Evolutionary conservation across 2,888 invertebrate species (phyloP).

Genomic region (Nowickia ferox): DNA sequence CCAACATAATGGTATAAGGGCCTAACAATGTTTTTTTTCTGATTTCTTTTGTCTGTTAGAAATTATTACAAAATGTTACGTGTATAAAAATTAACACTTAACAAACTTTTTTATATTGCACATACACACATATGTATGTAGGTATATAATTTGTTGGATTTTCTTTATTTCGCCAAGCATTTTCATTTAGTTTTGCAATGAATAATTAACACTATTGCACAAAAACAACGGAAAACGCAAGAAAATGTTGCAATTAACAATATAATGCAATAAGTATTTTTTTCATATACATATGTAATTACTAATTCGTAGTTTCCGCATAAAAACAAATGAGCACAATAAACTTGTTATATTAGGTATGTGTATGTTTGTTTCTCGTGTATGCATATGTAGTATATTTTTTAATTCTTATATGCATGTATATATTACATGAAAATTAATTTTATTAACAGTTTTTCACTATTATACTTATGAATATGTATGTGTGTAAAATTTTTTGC

Average conservation of each 20-base stretch:
- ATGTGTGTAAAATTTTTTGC: neutral
- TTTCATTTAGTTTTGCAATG: conserved; percentile 38
- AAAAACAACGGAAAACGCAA: conserved; percentile 30
- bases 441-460: neutral
- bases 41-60: neutral
- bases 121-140: neutral
- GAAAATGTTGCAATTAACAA: conserved; percentile 60
- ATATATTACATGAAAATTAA: neutral
- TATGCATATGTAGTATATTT: neutral
- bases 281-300: conserved; percentile 7
- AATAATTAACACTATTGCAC: conserved; percentile 54
- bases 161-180: conserved; percentile 24
- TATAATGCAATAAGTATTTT: conserved; percentile 48
- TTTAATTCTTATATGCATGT: neutral
- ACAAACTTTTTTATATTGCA: neutral
- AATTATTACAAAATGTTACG: neutral
- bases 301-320: conserved; percentile 51
- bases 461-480: neutral
- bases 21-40: conserved; percentile 3
- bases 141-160: neutral
- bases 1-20: neutral
- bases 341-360: neutral
- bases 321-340: neutral
- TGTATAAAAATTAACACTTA: conserved; percentile 25
- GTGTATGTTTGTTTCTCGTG: too few relatives aligned